Percentiles rank a stretch among this genome's conserved stretches.
phyloP scores from a whole-genome alignment of 2,113 vertebrate species.

The Mesitornis unicolor region DNA sequence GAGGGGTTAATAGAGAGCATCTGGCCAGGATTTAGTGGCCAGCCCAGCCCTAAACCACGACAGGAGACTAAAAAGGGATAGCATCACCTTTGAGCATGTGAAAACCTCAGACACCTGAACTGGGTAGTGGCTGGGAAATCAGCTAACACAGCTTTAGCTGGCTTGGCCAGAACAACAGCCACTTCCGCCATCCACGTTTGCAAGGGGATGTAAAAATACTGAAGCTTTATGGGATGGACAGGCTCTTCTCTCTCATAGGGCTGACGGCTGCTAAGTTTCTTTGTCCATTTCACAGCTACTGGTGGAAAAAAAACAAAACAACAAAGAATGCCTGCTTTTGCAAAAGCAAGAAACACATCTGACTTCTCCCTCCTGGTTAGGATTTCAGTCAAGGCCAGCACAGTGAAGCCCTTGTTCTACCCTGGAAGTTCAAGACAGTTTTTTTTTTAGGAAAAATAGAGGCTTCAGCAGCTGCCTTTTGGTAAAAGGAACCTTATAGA shows the following conservation, averaged over 20 bases:
- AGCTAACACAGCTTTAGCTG: not conserved
- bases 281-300: not conserved
- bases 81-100: not conserved
- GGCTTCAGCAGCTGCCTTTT: slow-evolving; percentile 56
- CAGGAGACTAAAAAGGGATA: too few species aligned
- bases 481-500: slow-evolving; percentile 29
- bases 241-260: not conserved
- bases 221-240: not conserved
- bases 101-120: not conserved
- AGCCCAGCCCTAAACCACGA: too few species aligned
- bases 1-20: too few species aligned
- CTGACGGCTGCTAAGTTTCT: not conserved
- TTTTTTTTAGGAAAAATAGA: slow-evolving; percentile 39
- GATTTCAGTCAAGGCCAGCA: slow-evolving; percentile 8
- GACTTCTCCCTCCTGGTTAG: slow-evolving; percentile 5
- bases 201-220: not conserved
- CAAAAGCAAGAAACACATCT: slow-evolving; percentile 10
- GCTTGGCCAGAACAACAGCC: not conserved
- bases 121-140: not conserved
- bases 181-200: not conserved
- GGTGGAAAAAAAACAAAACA: not conserved
- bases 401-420: slow-evolving; percentile 56
- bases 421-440: slow-evolving; percentile 44
- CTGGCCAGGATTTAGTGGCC: too few species aligned
- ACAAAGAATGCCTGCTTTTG: not conserved